Percentiles rank a stretch among this genome's conserved stretches.
Conservation (phyloP, 1,140 invertebrate species). For the Pararge aegeria region DNA sequence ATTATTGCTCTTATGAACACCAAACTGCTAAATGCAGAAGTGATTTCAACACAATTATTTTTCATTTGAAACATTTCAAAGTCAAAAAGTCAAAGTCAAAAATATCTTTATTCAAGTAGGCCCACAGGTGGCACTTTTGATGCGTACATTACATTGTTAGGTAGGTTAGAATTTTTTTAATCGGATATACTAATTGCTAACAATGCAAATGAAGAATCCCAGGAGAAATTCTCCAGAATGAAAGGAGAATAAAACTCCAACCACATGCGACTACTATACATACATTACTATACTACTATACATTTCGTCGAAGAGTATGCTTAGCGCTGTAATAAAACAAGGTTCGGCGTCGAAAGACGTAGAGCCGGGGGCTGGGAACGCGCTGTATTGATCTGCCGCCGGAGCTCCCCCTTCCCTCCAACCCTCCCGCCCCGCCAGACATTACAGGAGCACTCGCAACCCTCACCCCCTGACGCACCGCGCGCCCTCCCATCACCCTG, state of each 20-base stretch:
- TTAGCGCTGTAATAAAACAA: slow-evolving; percentile 74
- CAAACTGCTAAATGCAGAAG: no score
- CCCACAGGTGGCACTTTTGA: no score
- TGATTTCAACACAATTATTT: no score
- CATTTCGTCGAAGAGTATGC: slow-evolving; percentile 49
- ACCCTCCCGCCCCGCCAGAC: slow-evolving; percentile 51
- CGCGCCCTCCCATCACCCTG: slow-evolving; percentile 44
- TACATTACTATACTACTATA: no score
- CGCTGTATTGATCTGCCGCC: slow-evolving; percentile 65
- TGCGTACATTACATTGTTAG: no score
- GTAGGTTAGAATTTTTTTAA: not conserved
- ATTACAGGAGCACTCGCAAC: slow-evolving; percentile 59
- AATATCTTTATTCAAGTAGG: no score
- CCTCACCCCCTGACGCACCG: slow-evolving; percentile 50
- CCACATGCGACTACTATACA: no score
- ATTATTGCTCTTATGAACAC: no score
- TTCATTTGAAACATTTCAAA: no score
- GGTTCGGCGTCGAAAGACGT: slow-evolving; percentile 75
- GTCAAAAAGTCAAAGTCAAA: no score
- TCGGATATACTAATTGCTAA: not conserved
- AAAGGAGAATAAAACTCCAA: slow-evolving; percentile 42
- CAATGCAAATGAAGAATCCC: slow-evolving; percentile 1
- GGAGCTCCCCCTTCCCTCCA: slow-evolving; percentile 32
- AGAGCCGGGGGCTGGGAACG: slow-evolving; percentile 57
- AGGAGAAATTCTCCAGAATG: slow-evolving; percentile 6